These are phyloP conservation scores for Echiichthys vipera DNA, from an alignment of 2,797 vertebrate genomes.

Conservation along the genomic window DNA sequence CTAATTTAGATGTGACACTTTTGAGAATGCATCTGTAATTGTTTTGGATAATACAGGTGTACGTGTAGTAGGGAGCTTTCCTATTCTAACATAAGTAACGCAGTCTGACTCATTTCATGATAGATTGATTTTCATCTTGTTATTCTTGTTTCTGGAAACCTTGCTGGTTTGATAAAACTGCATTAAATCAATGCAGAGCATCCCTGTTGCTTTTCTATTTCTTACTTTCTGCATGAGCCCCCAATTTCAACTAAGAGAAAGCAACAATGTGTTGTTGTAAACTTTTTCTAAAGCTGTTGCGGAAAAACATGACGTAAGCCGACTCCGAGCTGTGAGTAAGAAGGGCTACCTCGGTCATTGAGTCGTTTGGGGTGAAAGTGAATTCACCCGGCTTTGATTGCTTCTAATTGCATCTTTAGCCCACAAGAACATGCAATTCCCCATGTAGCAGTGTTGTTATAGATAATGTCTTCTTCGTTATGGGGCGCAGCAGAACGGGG, in stretches of 20 bases:
- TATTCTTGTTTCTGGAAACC: conserved; percentile 36
- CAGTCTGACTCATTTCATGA: conserved; percentile 10
- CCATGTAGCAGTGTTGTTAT: conserved; percentile 9
- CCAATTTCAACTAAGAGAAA: conserved; percentile 12
- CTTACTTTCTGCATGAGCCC: conserved; percentile 28
- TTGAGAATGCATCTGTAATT: neutral
- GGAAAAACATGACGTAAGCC: conserved; percentile 42
- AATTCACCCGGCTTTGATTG: conserved; percentile 46
- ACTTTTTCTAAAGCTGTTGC: conserved; percentile 25
- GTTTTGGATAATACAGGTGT: neutral
- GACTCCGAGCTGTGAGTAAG: conserved; percentile 16
- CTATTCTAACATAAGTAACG: neutral
- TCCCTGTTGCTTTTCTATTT: conserved; percentile 54
- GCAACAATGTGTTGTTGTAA: conserved; percentile 43
- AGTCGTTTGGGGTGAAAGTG: conserved; percentile 34
- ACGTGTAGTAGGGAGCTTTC: neutral
- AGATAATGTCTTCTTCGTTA: conserved; percentile 33
- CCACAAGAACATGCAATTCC: conserved; percentile 21
- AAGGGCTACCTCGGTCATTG: neutral
- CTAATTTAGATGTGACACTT: conserved; percentile 3
- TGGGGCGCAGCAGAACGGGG: conserved; percentile 10
- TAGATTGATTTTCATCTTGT: conserved; percentile 22
- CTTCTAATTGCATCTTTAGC: conserved; percentile 63
- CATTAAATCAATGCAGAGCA: conserved; percentile 69
- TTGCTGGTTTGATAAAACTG: conserved; percentile 62